Base-by-base conservation (phyloP, 2,113 vertebrate genomes). In the Entosphenus tridentatus region DNA sequence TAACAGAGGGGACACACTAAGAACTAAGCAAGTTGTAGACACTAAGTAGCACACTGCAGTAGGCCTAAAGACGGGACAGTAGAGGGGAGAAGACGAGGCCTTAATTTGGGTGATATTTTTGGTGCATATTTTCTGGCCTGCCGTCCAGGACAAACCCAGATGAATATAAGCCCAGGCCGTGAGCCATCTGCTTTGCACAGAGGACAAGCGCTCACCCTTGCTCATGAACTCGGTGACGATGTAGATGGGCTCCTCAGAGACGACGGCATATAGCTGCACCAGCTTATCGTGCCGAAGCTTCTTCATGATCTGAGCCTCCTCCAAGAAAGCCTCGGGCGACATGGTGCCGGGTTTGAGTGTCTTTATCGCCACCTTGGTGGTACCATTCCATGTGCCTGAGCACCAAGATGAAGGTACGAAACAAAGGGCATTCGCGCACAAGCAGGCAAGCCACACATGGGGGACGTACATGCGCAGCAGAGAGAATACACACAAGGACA, bases 231-330 rank as follows among this genome's bases (percentile, higher is more conserved):
- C 93, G 0, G 92, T 96, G 79, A 96, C 88, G 8, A 97, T 97
- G 78, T 96, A 97, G 72, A 97, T 97, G 57, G 92, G 92, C 57
- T 97, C 92, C 77, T 97, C 89, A 0, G 93, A 97, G 69, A 97
- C 93, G 56, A 97, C 93, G 1, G 93, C 93, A 2, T 97, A 97
- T 2, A 97, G 86, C 73, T 97, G 93, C 71, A 97, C 93, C 79
- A 97, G 68, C 76, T 96, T 97, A 78, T 97, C 91, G 0, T 97
- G 93, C 21, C 88, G 85, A 70, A 97, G 77, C 65, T 97, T 97
- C 81, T 97, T 97, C 92, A 97, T 97, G 80, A 97, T 97, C 81
- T 96, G 91, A 13, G 93, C 93, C 74, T 97, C 93, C 76, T 96
- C 91, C 67, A 97, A 82, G 80, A 97, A 97, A 1, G 93, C 95